Evolutionary conservation across 2,113 vertebrate species (phyloP), one percentile per base, ranked within the genome.

Genomic region (Mystacornis crossleyi): DNA sequence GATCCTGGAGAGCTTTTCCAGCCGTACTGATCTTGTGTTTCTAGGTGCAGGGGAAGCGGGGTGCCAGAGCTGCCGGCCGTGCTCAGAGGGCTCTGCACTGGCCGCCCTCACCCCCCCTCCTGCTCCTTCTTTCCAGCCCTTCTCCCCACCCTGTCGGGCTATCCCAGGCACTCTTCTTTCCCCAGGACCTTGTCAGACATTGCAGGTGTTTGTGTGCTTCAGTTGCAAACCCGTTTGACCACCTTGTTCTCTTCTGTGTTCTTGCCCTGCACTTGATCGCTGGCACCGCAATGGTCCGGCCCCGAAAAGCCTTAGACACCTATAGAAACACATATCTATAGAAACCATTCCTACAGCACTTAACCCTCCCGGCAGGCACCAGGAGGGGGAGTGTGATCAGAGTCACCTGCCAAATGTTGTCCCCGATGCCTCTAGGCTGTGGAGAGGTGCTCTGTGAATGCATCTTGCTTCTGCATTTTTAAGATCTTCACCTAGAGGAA

Each of bases 181-280:
- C 14, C 33, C 18, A 3, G 50, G 38, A 8, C 38, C 8, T 36
- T 19, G 16, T 24, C 57, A 20, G 48, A 5, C 8, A 3, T 15
- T 50, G 19, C 38, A 28, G 28, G 40, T 23, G 14, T 33, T 43
- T 10, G 19, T 25, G 48, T 40, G 33, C 45, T 70, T 58, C 36
- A 2, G 18, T 0, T 16, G 66, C 36, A 79, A 10, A n/a, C 9
- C 7, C 2, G 2, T 29, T 34, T 9, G 21, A 54, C 10, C 3
- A 2, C 7, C 9, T 10, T 4, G 29, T 45, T 25, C 23, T 38
- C 14, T 20, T 42, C 34, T 21, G 33, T 10, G 9, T 20, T 67
- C 38, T 20, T 48, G 5, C 29, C 36, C 60, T 25, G 48, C 18
- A 1, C 21, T 18, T 17, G 15, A 4, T 60, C 21, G 5, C 29